Evolutionary conservation across 2,797 vertebrate genomes (phyloP), one percentile per base, ranked within the genome.

Genomic region (Eleutherodactylus coqui): DNA sequence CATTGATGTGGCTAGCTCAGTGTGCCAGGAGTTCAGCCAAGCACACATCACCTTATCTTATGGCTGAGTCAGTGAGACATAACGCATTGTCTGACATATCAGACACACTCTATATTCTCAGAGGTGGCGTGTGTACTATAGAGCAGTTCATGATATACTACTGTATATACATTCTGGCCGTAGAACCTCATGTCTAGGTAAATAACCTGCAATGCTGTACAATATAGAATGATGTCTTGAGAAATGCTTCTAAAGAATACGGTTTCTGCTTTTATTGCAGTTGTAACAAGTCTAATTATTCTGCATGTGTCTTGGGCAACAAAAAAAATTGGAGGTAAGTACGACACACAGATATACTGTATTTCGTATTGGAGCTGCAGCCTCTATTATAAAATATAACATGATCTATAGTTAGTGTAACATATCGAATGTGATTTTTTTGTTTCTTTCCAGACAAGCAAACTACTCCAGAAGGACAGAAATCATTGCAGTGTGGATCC

Each of bases 281-380:
- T 98, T 97, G 97, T 97, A 96, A 96, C 97, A 97, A 97, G 97
- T 97, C 96, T 99, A 93, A 96, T 97, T 95, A 96, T 99, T 93
- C 94, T 99, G 93, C 97, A 98, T 93, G 96, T 96, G 92, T 97
- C 95, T 95, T 96, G 96, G 92, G 96, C 97, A 94, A 96, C 97
- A 90, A 98, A 97, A 95, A 98, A 97, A 94, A 97, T 97, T 93
- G 93, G 96, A 84, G 86, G 86, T 87, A 81, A 87, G 86, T 87
- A n/a, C 21, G n/a, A 16, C 8, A 24, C n/a, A 19, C 6, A 14
- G 9, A 49, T 16, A 11, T 81, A n/a, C n/a, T n/a, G n/a, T n/a
- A 27, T 58, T 58, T 45, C 29, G 5, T 24, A 27, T 41, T 16
- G 2, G 7, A 47, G n/a, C 24, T 29, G 29, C 29, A 29, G 21